Base-by-base conservation (phyloP, 2,113 vertebrate genomes). In the Manacus vitellinus region DNA sequence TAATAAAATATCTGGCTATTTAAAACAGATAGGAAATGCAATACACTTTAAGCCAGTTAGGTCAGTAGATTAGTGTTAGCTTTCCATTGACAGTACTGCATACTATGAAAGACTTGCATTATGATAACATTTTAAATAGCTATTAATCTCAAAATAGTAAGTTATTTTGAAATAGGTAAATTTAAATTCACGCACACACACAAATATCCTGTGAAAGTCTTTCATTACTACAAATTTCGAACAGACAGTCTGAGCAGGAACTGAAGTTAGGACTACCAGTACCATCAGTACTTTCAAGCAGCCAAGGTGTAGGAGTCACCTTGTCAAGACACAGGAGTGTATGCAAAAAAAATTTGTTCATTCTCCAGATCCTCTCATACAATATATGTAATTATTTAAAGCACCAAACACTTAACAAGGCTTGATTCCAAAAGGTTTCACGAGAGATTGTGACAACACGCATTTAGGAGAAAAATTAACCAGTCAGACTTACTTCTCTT, bases 401-500 rank as follows among this genome's bases (percentile, higher is more conserved):
- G 54, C 37, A 88, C 4, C 22, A n/a, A 85, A 49, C 74, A 85
- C n/a, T 78, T 67, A 5, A 35, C 30, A 35, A 59, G 13, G 14
- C 33, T 85, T 61, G 47, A 47, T 37, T 85, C 66, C 62, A 51
- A 79, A 84, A 88, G 15, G 31, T 61, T 92, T 79, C 52, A 56
- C 30, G 37, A 74, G 19, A 84, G 4, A 92, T 31, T 72, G 21
- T 82, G 58, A 54, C 33, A 76, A 49, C 21, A 52, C 10, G n/a
- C 8, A 59, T 19, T 47, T 0, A 14, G 56, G n/a, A 85, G 30
- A 23, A n/a, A 81, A 67, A 74, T 41, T 46, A 74, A 1, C 12
- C 62, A 73, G 44, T 24, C 37, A 58, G 39, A 66, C 93, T 97
- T 89, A 99, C 99, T 98, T 99, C 99, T 98, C 99, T 97, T 80